phyloP scores from a whole-genome alignment of 2,113 vertebrate genomes.

The Bostrychus sinensis region DNA sequence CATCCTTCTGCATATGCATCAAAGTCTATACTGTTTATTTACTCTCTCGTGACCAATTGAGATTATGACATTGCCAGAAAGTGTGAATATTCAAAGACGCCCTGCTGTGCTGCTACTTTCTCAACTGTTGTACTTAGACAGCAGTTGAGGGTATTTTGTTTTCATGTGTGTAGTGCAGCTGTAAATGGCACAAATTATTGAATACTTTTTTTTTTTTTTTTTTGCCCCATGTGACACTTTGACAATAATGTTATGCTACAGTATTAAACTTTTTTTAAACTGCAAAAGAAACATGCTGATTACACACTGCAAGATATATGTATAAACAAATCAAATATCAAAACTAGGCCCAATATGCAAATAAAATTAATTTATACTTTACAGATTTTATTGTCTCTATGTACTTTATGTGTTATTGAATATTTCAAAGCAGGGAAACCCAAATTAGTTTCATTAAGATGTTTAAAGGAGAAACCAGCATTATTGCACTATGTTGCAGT shows the following conservation, averaged over 20 bases:
- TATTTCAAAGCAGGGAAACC: background rate
- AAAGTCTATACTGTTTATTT: background rate
- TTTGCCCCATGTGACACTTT: no score
- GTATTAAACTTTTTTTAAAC: no score
- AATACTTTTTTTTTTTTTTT: no score
- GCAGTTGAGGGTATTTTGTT: background rate
- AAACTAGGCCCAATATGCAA: no score
- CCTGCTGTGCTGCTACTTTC: background rate
- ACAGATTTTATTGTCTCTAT: no score
- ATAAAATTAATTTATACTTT: no score
- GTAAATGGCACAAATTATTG: constrained; percentile 9
- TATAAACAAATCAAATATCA: no score
- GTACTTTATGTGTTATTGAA: no score
- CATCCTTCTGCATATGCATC: background rate
- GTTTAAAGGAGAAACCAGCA: no score
- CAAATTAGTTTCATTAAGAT: constrained; percentile 1
- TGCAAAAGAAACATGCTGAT: no score
- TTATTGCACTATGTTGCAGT: background rate
- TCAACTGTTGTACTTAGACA: background rate
- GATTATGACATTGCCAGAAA: background rate
- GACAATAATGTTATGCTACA: no score
- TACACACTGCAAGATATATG: no score
- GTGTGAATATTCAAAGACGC: background rate
- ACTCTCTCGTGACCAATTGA: constrained; percentile 1
- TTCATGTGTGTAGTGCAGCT: background rate